phyloP scores from a whole-genome alignment of 2,113 vertebrate genomes.

The Chlorodrepanis virens region DNA sequence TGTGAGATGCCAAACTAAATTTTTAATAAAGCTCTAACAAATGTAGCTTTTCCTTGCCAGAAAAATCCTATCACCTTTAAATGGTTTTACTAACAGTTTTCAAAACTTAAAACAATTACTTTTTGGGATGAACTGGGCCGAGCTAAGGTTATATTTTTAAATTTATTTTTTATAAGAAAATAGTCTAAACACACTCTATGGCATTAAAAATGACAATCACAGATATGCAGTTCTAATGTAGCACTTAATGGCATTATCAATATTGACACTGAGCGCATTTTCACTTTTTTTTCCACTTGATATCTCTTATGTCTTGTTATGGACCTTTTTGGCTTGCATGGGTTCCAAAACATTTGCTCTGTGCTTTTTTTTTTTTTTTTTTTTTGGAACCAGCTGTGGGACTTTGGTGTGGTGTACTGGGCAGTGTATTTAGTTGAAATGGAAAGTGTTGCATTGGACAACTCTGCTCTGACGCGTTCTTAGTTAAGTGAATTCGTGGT shows the following conservation, averaged over 20 bases:
- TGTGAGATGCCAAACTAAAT: conserved; percentile 82
- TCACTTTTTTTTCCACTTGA: conserved; percentile 74
- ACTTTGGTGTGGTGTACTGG: conserved; percentile 80
- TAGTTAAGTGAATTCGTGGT: conserved; percentile 77
- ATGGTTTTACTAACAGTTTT: conserved; percentile 85
- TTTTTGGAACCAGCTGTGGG: conserved; percentile 78
- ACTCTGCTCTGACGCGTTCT: conserved; percentile 76
- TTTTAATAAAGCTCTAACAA: conserved; percentile 77
- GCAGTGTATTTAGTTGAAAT: conserved; percentile 77
- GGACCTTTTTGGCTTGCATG: conserved; percentile 79
- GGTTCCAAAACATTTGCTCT: conserved; percentile 80
- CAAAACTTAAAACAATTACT: conserved; percentile 75
- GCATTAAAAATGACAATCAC: conserved; percentile 75
- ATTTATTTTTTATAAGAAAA: conserved; percentile 2
- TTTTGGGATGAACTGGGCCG: conserved; percentile 81
- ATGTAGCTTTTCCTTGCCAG: conserved; percentile 72
- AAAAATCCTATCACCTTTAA: conserved; percentile 84
- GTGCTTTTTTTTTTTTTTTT: conserved; percentile 18
- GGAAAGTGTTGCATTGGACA: conserved; percentile 78
- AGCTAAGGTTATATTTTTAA: conserved; percentile 72
- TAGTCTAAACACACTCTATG: conserved; percentile 76
- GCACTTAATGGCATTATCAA: conserved; percentile 78
- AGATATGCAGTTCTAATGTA: conserved; percentile 77
- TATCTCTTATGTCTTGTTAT: conserved; percentile 73
- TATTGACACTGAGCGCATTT: conserved; percentile 77